Conservation (phyloP, 2,888 invertebrate genomes). For the Andricus quercusramuli region DNA sequence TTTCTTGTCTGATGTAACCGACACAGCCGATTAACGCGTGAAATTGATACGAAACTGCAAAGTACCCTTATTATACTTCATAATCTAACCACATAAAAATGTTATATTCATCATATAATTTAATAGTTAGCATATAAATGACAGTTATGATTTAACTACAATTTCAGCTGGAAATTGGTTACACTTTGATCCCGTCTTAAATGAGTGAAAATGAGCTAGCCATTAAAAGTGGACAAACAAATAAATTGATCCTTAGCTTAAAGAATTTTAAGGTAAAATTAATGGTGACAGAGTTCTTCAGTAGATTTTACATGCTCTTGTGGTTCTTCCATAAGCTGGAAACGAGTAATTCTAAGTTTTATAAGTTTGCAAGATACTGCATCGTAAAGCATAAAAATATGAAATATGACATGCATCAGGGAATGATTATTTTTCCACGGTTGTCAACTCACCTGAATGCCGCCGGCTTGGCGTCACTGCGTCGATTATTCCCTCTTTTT, state of each 20-base stretch:
- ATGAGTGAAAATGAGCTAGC: not conserved
- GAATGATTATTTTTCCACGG: conserved; percentile 22
- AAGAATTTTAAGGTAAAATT: not conserved
- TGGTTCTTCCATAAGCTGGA: not conserved
- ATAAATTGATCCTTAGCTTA: not conserved
- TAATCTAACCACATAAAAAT: conserved; percentile 1
- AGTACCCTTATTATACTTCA: not conserved
- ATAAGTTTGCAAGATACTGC: conserved; percentile 10
- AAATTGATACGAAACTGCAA: not conserved
- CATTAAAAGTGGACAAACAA: not conserved
- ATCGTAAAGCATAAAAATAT: conserved; percentile 19
- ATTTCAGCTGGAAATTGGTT: not conserved
- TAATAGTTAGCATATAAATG: not conserved
- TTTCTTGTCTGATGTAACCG: not conserved
- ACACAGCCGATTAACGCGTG: conserved; percentile 1
- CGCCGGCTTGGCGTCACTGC: conserved; percentile 15
- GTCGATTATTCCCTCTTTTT: conserved; percentile 22
- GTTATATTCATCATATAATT: not conserved
- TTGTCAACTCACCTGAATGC: conserved; percentile 1
- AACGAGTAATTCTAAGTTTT: not conserved
- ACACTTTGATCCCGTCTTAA: not conserved
- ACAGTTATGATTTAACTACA: not conserved
- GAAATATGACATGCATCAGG: conserved; percentile 20
- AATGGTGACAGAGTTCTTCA: not conserved
- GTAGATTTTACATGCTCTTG: not conserved